phyloP scores from a whole-genome alignment of 2,113 vertebrate species.

The Burhinus bistriatus region DNA sequence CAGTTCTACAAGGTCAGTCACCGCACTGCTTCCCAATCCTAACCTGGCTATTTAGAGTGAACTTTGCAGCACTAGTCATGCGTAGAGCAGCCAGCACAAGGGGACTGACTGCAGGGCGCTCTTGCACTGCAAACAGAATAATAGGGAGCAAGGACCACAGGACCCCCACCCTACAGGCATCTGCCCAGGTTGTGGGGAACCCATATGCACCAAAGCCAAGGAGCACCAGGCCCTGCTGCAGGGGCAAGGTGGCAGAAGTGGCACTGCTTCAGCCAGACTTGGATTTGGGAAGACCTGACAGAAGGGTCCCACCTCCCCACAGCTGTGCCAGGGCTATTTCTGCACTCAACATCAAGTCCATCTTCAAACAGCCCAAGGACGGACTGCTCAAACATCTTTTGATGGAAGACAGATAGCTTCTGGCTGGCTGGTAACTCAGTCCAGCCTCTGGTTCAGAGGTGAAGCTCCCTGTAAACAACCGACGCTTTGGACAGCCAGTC shows the following conservation, averaged over 20 bases:
- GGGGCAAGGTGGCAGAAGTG: neutral
- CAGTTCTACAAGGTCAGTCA: neutral
- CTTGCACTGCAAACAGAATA: neutral
- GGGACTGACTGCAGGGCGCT: neutral
- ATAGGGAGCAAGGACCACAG: rapidly evolving
- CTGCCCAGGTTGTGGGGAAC: neutral
- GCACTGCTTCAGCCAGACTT: neutral
- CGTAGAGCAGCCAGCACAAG: neutral
- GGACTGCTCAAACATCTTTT: neutral
- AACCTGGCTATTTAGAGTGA: neutral
- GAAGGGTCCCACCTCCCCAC: neutral
- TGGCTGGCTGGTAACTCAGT: neutral
- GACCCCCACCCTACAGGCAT: neutral
- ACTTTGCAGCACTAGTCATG: neutral
- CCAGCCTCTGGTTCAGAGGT: neutral
- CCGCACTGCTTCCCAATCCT: neutral
- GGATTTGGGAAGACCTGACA: neutral
- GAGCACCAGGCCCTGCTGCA: neutral
- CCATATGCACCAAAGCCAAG: neutral
- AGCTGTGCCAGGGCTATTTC: neutral
- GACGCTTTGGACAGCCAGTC: neutral
- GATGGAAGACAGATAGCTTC: neutral
- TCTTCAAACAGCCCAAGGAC: neutral
- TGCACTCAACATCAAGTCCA: neutral
- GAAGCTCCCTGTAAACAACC: neutral